A percentile compares a stretch with the other conserved stretches of the same genome.
These are phyloP conservation scores for Oreochromis grahami DNA, from an alignment of 2,797 vertebrate species.

Conservation along the genomic window DNA sequence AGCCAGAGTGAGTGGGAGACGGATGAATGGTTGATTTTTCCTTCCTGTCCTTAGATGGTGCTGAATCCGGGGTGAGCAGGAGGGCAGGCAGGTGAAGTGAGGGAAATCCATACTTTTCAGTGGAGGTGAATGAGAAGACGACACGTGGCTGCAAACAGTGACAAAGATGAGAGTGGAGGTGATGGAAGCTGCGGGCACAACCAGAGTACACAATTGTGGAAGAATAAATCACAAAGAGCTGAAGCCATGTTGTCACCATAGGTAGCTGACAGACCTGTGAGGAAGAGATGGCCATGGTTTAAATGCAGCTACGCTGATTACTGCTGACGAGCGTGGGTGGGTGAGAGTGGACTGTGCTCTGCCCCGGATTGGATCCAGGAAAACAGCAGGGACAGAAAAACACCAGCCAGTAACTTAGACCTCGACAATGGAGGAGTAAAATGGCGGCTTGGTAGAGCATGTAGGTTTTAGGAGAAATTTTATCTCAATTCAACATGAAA, in stretches of 20 bases:
- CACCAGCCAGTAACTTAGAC: neutral
- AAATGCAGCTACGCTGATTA: neutral
- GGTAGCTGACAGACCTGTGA: neutral
- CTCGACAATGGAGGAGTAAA: neutral
- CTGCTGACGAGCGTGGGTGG: neutral
- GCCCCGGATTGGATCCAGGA: neutral
- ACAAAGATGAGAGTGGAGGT: neutral
- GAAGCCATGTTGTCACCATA: neutral
- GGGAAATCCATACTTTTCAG: neutral
- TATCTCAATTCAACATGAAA: too few relatives aligned
- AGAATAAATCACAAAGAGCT: neutral
- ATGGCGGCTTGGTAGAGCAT: too few relatives aligned
- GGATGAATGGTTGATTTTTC: neutral
- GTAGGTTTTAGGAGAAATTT: too few relatives aligned
- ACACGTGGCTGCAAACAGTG: neutral
- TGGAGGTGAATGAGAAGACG: neutral
- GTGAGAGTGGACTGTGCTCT: neutral
- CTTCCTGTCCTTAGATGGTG: neutral
- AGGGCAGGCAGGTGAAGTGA: neutral
- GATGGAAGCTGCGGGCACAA: neutral
- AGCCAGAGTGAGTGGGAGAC: neutral
- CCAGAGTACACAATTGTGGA: neutral
- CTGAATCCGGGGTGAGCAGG: neutral
- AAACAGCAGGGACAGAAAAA: neutral
- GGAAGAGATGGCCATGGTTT: neutral